These are phyloP conservation scores for Saguinus midas DNA, from an alignment of 2,113 vertebrate species.

Conservation along the genomic window DNA sequence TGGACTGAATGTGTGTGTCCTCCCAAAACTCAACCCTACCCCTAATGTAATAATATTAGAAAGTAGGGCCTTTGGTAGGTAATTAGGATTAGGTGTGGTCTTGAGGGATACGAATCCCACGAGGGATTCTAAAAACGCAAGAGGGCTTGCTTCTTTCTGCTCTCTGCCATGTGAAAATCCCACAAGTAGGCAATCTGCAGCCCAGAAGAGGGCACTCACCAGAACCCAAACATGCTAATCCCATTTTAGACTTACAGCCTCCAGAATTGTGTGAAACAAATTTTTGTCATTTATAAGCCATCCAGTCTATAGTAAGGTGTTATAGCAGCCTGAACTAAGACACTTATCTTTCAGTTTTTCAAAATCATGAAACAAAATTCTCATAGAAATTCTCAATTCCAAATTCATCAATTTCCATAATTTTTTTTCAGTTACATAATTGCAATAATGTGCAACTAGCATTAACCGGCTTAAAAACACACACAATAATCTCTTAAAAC, in stretches of 20 bases:
- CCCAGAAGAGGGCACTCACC: not conserved
- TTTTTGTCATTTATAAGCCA: not conserved
- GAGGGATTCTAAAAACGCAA: not conserved
- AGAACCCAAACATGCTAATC: not conserved
- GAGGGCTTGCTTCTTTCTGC: not conserved
- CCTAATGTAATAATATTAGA: not conserved
- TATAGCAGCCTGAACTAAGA: not conserved
- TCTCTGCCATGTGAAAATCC: not conserved
- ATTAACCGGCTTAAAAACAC: conserved; percentile 2
- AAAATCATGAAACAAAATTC: not conserved
- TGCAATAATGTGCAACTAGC: not conserved
- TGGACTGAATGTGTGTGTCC: not conserved
- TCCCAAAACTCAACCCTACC: not conserved
- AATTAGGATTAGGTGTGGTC: not conserved
- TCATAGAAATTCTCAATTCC: not conserved
- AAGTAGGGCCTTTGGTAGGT: not conserved
- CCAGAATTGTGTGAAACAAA: not conserved
- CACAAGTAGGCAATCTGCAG: not conserved
- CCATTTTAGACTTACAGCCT: not conserved
- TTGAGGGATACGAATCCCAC: not conserved
- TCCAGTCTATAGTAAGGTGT: not conserved
- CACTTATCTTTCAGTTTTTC: not conserved
- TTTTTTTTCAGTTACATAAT: not conserved
- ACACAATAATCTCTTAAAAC: not conserved
- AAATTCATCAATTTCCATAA: not conserved